Percentiles rank a stretch among this genome's conserved stretches.
Conservation (phyloP, 1,140 invertebrate species). For the Wasmannia auropunctata region DNA sequence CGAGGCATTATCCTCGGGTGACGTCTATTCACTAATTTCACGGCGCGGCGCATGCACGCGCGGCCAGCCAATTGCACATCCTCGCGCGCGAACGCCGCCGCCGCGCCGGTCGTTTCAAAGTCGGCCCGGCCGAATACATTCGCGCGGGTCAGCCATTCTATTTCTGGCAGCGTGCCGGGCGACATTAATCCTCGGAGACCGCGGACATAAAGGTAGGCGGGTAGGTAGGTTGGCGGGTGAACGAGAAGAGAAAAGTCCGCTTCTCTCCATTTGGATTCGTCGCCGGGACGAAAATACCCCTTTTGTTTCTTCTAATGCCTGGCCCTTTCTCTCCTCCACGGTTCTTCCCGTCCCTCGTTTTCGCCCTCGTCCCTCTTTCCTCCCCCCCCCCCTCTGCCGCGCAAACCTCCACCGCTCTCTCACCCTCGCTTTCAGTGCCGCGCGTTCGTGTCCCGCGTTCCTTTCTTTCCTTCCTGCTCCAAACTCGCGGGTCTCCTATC, state of each 20-base stretch:
- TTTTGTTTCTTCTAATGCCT: constrained; percentile 76
- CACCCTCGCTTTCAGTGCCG: background rate
- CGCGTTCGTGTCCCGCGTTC: background rate
- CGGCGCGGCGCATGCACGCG: constrained; percentile 37
- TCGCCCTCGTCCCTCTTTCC: background rate
- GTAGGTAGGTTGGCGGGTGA: constrained; percentile 45
- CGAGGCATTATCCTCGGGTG: constrained; percentile 27
- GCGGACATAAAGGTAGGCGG: constrained; percentile 64
- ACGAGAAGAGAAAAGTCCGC: constrained; percentile 64
- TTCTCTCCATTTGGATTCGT: constrained; percentile 66
- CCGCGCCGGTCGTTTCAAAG: too few species aligned
- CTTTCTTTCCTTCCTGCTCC: constrained; percentile 7
- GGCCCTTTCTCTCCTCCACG: constrained; percentile 42
- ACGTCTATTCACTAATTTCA: constrained; percentile 54
- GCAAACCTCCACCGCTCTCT: background rate
- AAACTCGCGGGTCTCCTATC: background rate
- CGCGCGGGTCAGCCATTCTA: constrained; percentile 72
- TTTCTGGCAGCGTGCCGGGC: constrained; percentile 79
- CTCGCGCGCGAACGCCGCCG: constrained; percentile 29
- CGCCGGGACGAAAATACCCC: constrained; percentile 69
- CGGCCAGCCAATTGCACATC: constrained; percentile 35
- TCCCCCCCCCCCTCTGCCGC: background rate
- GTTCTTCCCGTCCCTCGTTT: constrained; percentile 11
- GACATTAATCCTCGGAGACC: constrained; percentile 78
- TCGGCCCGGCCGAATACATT: constrained; percentile 44